Evolutionary conservation across 2,888 invertebrate genomes (phyloP), one percentile per base, ranked within the genome.

Genomic region (Drosophila ustulata): DNA sequence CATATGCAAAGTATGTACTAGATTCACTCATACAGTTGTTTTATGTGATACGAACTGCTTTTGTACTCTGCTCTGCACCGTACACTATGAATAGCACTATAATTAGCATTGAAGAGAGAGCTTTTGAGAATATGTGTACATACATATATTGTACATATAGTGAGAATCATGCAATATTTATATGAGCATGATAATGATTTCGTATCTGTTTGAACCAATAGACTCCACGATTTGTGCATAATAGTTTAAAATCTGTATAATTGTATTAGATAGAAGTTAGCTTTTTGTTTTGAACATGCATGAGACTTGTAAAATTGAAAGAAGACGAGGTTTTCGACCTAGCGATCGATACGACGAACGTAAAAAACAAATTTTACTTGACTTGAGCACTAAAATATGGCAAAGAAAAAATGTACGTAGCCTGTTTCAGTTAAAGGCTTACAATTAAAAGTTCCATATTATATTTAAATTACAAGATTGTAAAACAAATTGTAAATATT

Each of bases 301-400:
- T 25, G 91, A 93, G 57, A 92, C 92, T 80, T 95, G 95, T 90
- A 93, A 94, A 13, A 93, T 96, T 70, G 94, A 96, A 89, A 95
- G 94, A 56, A 94, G 94, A 75, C 94, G 97, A 32, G 96, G 97
- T 37, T 96, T 96, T 93, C 96, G 96, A 89, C 97, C 97, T 1
- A 97, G 97, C 2, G 97, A 97, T 92, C 95, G 95, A 90, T 72
- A 87, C 68, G 97, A 97, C 93, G 97, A 97, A 1, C 93, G 93
- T 80, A 97, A 97, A 93, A 95, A 95, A 91, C 95, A 95, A 89
- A 96, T 97, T 92, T 94, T 97, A 80, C 95, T 96, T 55, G 95
- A 95, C 90, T 94, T 97, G 91, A 96, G 97, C 90, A 95, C 95
- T 91, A 95, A 96, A 93, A 95, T 97, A 91, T 96, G 92, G 91